Base-by-base conservation (phyloP, 2,888 invertebrate species). In the Anticlea derivata region DNA sequence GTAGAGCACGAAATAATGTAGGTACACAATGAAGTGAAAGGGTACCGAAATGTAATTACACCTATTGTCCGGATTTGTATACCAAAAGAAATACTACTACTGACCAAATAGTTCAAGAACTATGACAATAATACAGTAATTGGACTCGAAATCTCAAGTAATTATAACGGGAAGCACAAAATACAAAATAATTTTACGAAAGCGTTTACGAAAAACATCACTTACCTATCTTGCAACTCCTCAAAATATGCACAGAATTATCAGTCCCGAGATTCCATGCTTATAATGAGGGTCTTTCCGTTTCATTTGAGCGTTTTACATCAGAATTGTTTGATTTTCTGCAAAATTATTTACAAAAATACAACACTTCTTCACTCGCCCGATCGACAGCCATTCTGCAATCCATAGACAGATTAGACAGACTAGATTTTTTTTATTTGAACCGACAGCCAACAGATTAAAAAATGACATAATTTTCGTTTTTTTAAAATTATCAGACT, bases 11-110 rank as follows among this genome's bases (percentile, higher is more conserved):
- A 85, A 86, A 80, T 82, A 82, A 71, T 80, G 80, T 43, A 33
- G 33, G 46, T 80, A 82, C 78, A 83, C 82, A 81, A 81, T 83
- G 80, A 90, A 89, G 89, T 90, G 89, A 90, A 90, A 90, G 89
- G 89, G 82, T 83, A 76, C 77, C 75, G 66, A 82, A 78, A 75
- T 65, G 61, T 68, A 73, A 69, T 65, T 64, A 66, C 64, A 65
- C 56, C 66, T 63, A 65, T 68, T 72, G 67, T 67, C 59, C 50
- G 52, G 52, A 53, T 55, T 51, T 58, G 56, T 61, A 61, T 50
- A 65, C 41, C 50, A 26, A 39, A 47, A 58, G 8, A 11, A 53
- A 54, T 45, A 41, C 29, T 30, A 35, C 41, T 48, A 27, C 17
- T 40, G 34, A 8, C 47, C 43, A 51, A 50, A 30, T 27, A 33